A percentile compares a stretch with the other conserved stretches of the same genome.
phyloP scores from a whole-genome alignment of 2,888 invertebrate genomes.

The Protonemura montana region DNA sequence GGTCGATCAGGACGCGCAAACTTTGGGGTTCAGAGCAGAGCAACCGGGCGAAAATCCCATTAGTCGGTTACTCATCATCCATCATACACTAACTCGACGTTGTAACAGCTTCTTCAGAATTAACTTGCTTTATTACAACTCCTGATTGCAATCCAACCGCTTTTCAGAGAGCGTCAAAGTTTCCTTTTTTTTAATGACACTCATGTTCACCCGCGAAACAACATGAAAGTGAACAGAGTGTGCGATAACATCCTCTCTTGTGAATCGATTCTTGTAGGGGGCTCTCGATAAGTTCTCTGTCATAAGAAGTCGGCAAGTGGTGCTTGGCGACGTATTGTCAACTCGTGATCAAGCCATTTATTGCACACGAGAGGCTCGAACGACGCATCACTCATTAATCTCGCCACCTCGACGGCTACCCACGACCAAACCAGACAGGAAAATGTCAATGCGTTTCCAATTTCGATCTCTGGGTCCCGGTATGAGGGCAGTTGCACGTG shows the following conservation, averaged over 20 bases:
- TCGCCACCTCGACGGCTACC: background rate
- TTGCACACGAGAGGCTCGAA: background rate
- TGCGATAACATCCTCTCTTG: background rate
- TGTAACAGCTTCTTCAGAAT: conserved; percentile 12
- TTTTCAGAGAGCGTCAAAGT: background rate
- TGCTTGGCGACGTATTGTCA: background rate
- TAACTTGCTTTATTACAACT: background rate
- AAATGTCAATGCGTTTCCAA: background rate
- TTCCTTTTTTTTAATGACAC: background rate
- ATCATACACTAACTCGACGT: background rate
- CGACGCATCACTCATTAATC: background rate
- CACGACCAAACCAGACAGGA: background rate
- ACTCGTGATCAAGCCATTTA: background rate
- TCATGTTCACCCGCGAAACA: background rate
- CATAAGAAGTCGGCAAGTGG: background rate
- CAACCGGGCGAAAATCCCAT: background rate
- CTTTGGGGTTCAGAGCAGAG: background rate
- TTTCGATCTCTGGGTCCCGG: background rate
- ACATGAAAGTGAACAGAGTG: background rate
- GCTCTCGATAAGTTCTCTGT: conserved; percentile 1
- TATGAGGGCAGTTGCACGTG: background rate
- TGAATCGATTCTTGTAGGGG: background rate
- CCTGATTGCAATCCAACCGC: background rate
- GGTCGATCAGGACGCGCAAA: background rate
- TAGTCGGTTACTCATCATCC: conserved; percentile 7